A percentile compares a stretch with the other conserved stretches of the same genome.
Evolutionary conservation across 64 coral and sea anemone species (phyloP).

Genomic region (Porites australiensis): DNA sequence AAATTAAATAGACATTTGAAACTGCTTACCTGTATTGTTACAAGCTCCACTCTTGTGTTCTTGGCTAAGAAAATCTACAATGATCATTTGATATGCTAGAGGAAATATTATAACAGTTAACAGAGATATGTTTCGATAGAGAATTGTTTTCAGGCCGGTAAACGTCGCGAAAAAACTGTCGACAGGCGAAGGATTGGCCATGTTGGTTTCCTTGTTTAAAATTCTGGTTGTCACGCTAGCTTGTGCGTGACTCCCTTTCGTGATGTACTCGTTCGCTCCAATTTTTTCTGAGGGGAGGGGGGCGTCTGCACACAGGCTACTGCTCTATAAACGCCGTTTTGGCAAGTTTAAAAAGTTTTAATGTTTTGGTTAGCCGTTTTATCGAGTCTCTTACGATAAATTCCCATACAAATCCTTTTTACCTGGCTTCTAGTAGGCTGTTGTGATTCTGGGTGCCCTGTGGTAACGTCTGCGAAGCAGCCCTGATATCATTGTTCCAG

Average conservation of each 20-base stretch:
- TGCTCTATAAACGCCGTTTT: too few species aligned
- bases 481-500: too few species aligned
- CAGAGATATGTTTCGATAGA: constrained; percentile 63
- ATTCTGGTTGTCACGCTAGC: not conserved
- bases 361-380: too few species aligned
- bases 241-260: not conserved
- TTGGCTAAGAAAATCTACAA: constrained; percentile 81
- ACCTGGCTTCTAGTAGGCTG: too few species aligned
- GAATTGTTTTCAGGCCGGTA: constrained; percentile 46
- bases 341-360: too few species aligned
- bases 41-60: constrained; percentile 36
- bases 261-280: not conserved
- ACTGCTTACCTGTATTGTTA: constrained; percentile 65
- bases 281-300: too few species aligned
- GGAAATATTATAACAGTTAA: constrained; percentile 69
- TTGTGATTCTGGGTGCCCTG: too few species aligned
- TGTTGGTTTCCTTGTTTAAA: not conserved
- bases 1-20: not conserved
- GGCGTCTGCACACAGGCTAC: too few species aligned
- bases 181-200: constrained; percentile 51
- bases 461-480: too few species aligned
- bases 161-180: constrained; percentile 81
- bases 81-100: constrained; percentile 81
- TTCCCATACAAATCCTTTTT: too few species aligned
- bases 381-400: too few species aligned